These are phyloP conservation scores for Anorthoa munda DNA, from an alignment of 2,888 invertebrate genomes.

Conservation along the genomic window DNA sequence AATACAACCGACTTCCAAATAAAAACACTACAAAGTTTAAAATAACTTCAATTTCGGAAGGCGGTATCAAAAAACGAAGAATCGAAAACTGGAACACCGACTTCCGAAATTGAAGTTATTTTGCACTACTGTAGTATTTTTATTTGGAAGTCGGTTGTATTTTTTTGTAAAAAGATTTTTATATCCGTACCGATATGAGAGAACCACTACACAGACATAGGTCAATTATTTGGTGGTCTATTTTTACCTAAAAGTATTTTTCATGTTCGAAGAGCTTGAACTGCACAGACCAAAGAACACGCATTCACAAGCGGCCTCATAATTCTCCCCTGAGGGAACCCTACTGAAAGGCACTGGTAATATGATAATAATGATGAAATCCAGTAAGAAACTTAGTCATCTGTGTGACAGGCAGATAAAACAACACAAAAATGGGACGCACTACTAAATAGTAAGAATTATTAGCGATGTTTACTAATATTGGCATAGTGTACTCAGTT, in stretches of 20 bases:
- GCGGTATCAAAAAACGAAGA: no score
- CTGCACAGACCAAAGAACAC: no score
- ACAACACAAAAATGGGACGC: conserved; percentile 3
- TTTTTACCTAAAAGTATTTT: neutral
- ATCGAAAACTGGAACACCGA: no score
- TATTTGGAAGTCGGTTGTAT: no score
- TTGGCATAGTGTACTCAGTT: conserved; percentile 17
- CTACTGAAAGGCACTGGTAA: neutral
- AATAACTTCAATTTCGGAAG: no score
- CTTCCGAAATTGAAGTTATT: no score
- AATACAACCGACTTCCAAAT: no score
- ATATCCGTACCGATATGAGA: neutral
- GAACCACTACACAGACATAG: no score
- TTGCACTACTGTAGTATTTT: no score
- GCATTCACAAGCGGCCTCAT: conserved; percentile 1
- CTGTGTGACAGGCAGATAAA: neutral
- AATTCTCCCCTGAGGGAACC: neutral
- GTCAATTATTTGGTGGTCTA: no score
- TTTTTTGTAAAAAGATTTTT: no score
- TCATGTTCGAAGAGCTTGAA: neutral
- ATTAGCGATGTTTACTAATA: conserved; percentile 38
- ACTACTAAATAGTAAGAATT: conserved; percentile 15
- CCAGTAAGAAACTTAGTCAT: neutral
- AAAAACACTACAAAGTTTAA: no score
- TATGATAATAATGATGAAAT: neutral